phyloP scores from a whole-genome alignment of 2,888 invertebrate species.

The Stenolophus ochropezus region DNA sequence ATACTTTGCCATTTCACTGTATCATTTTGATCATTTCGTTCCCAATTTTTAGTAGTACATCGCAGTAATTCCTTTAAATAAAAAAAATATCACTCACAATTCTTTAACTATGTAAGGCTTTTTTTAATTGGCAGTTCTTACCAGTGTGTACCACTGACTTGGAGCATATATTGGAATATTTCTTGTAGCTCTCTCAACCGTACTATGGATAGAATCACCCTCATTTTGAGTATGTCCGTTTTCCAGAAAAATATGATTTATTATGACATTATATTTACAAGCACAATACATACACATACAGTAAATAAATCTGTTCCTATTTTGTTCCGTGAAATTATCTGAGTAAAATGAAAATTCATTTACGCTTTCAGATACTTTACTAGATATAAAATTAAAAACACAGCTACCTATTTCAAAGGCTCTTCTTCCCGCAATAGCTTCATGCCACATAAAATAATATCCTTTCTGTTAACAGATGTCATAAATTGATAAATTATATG shows the following conservation, averaged over 20 bases:
- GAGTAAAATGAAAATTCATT: constrained; percentile 66
- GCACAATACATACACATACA: constrained; percentile 51
- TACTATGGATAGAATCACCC: background rate
- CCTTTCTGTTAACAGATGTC: constrained; percentile 63
- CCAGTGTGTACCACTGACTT: background rate
- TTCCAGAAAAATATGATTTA: constrained; percentile 48
- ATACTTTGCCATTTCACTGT: background rate
- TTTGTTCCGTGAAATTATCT: constrained; percentile 65
- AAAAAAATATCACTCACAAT: background rate
- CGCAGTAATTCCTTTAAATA: background rate
- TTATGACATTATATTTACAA: constrained; percentile 28
- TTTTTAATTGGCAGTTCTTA: background rate
- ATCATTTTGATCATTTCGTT: background rate
- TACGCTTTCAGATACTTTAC: constrained; percentile 9
- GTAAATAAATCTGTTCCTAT: constrained; percentile 60
- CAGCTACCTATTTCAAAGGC: constrained; percentile 68
- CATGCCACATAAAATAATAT: constrained; percentile 68
- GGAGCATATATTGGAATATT: background rate
- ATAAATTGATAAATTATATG: constrained; percentile 66
- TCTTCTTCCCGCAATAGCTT: constrained; percentile 67
- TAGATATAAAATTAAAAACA: constrained; percentile 66
- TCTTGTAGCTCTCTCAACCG: background rate
- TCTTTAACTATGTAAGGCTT: background rate
- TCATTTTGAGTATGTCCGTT: background rate
- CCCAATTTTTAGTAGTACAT: background rate